Percentiles rank a stretch among this genome's conserved stretches.
Evolutionary conservation across 2,888 invertebrate genomes (phyloP).

Genomic region (Phorcus lineatus): DNA sequence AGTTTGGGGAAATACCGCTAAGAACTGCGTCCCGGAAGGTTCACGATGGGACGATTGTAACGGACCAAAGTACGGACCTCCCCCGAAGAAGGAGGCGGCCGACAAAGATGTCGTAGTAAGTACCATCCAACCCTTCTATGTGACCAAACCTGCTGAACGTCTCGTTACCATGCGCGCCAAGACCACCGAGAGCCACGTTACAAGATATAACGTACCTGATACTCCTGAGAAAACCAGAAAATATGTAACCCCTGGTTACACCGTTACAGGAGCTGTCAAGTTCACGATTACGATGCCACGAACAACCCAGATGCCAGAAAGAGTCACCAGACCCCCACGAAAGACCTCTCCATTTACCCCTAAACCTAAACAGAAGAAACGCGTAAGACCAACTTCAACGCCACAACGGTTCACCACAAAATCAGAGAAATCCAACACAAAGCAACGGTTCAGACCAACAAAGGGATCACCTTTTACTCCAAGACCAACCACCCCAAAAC

Average conservation of each 20-base stretch:
- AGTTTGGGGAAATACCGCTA: constrained; percentile 44
- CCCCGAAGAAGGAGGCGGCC: neutral
- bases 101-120: no score
- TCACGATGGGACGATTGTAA: constrained; percentile 51
- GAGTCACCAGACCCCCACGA: neutral
- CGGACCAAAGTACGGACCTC: neutral
- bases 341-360: constrained; percentile 14
- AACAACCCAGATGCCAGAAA: neutral
- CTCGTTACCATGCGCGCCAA: neutral
- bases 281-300: neutral
- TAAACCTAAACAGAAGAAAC: neutral
- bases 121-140: no score
- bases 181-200: neutral
- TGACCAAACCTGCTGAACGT: no score
- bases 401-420: neutral
- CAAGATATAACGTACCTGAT: neutral
- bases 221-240: constrained; percentile 1
- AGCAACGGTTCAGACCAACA: neutral
- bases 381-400: neutral
- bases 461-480: constrained; percentile 22
- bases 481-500: neutral
- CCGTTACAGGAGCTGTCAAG: neutral
- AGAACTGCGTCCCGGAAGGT: constrained; percentile 45
- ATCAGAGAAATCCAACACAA: neutral
- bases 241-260: neutral